Evolutionary conservation across 2,888 invertebrate genomes (phyloP), one percentile per base, ranked within the genome.

Genomic region (Epinotia bilunana): DNA sequence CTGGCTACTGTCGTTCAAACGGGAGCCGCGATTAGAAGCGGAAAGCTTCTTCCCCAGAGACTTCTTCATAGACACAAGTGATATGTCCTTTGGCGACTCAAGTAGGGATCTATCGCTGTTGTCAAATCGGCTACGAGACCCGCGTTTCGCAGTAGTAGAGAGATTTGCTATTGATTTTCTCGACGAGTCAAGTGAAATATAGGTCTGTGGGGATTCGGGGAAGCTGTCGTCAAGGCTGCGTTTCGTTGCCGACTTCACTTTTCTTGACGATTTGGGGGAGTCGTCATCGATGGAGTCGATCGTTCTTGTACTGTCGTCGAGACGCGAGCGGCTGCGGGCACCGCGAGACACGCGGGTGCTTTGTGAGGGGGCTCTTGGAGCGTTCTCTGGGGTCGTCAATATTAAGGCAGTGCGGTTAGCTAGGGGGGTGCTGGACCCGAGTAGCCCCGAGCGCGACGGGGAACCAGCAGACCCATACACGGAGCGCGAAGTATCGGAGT

Each of bases 401-500:
- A 33, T 33, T 18, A 23, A 53, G 16, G 49, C 49, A 13, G 9
- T 18, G 11, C 62, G 62, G 12, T 0, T 7, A 7, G 12, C 63
- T 12, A 46, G 16, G 3, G 63, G 63, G 23, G 63, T 64, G 20
- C 63, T 64, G 3, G 46, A 20, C 1, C 63, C 63, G 46, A 64
- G 57, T 7, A 57, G 18, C 9, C 20, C 20, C 39, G 62, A 18
- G 3, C 62, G 62, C 12, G 46, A 16, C 12, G 63, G 63, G 4
- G 63, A 64, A 0, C 63, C 85, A 0, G 83, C 86, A 0, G 91
- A 91, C 33, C 84, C 80, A 70, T 93, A 92, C 3, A 87, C 79
- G 0, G 92, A 90, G 0, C 80, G 78, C 1, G 90, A 86, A 3
- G 86, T 85, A n/a, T 82, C 82, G 0, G 89, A 87, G 65, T 90